Base-by-base conservation (phyloP, 1,140 invertebrate genomes). In the Rhagoletis pomonella region DNA sequence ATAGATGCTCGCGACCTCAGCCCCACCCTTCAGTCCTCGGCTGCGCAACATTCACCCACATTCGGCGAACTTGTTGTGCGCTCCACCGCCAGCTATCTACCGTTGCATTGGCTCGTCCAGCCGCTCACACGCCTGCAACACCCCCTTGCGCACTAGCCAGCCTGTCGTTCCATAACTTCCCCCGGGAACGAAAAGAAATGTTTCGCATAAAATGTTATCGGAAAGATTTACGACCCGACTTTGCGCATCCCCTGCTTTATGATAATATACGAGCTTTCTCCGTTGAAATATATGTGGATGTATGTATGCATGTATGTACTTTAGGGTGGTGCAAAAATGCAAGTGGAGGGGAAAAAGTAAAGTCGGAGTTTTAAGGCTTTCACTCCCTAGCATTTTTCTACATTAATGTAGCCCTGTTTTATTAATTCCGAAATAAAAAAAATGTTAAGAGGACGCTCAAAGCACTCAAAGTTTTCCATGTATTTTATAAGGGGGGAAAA, bases 181-280 rank as follows among this genome's bases (percentile, higher is more conserved):
- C 58, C 69, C 67, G 69, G 86, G 59, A 55, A 55, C 65, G 91
- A 91, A 91, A 92, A 92, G 92, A 92, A 93, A 92, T 92, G 92
- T 93, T 93, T 93, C 92, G 92, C 92, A 93, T 93, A 93, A 93
- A 93, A 92, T 92, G 92, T 93, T 93, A 93, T 93, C 92, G 90
- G 90, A 89, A 93, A 93, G 92, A 93, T 93, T 93, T 93, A 93
- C 92, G 92, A 93, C 91, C 92, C 92, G 92, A 93, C 92, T 93
- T 93, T 93, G 91, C 92, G 92, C 92, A 93, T 93, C 92, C 92
- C 91, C 90, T 92, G 91, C 91, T 93, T 93, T 93, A 92, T 93
- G 92, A 93, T 93, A 93, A 93, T 92, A 93, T 93, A 93, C 92
- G 92, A 93, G 91, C 91, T 93, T 93, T 93, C 91, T 92, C 91